phyloP scores from a whole-genome alignment of 2,113 vertebrate genomes.

The Serinus canaria region DNA sequence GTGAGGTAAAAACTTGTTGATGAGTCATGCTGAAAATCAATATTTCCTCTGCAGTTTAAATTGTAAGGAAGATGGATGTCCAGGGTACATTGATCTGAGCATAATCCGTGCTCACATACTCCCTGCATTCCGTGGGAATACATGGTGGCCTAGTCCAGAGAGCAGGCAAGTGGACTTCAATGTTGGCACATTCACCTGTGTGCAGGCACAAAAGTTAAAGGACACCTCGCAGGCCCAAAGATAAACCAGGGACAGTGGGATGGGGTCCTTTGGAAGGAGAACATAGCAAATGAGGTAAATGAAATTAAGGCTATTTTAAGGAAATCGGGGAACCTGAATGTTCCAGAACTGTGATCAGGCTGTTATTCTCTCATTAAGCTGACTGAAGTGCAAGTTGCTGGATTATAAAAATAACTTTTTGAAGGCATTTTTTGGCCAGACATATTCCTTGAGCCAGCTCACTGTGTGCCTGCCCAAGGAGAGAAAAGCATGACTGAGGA shows the following conservation, averaged over 20 bases:
- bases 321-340: neutral
- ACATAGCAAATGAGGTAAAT: neutral
- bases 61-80: neutral
- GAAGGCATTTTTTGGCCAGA: neutral
- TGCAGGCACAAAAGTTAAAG: neutral
- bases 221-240: neutral
- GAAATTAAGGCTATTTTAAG: neutral
- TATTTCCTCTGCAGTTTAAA: neutral
- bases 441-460: neutral
- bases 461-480: neutral
- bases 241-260: neutral
- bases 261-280: neutral
- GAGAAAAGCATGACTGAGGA: neutral
- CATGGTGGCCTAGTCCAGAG: neutral
- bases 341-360: neutral
- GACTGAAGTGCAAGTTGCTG: neutral
- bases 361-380: neutral
- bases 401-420: neutral
- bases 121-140: neutral
- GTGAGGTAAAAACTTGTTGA: neutral
- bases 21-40: neutral
- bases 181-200: neutral
- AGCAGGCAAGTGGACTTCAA: neutral
- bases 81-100: neutral
- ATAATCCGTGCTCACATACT: fast-evolving